Evolutionary conservation across 1,140 invertebrate genomes (phyloP).

Genomic region (Sitophilus oryzae): DNA sequence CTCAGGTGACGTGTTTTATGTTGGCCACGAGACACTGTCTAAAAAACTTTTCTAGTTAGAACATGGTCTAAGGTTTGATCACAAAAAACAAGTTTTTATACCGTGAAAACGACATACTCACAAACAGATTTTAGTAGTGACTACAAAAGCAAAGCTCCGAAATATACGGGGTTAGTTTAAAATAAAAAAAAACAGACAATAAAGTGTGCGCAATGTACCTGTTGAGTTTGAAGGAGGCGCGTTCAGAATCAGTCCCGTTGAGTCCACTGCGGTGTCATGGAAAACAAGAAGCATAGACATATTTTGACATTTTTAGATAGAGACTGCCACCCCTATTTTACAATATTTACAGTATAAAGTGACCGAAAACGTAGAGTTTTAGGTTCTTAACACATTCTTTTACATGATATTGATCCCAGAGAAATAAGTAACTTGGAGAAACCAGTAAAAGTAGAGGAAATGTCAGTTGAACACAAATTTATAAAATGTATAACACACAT

Average conservation of each 20-base stretch:
- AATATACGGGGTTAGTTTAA: constrained; percentile 13
- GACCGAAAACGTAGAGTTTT: not conserved
- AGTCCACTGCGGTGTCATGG: constrained; percentile 37
- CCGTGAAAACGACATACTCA: too few species aligned
- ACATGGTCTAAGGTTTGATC: too few species aligned
- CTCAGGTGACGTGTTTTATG: too few species aligned
- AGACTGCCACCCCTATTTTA: constrained; percentile 31
- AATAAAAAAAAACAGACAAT: constrained; percentile 7
- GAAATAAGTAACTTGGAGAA: too few species aligned
- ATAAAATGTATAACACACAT: not conserved
- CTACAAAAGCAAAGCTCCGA: too few species aligned
- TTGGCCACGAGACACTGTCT: too few species aligned
- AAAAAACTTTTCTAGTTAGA: too few species aligned
- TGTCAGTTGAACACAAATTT: not conserved
- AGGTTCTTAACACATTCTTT: not conserved
- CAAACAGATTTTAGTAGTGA: too few species aligned
- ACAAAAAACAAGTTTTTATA: too few species aligned
- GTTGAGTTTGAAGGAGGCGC: constrained; percentile 38
- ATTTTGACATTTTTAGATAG: constrained; percentile 21
- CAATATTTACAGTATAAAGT: constrained; percentile 24
- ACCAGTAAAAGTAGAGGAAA: too few species aligned
- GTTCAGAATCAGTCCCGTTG: constrained; percentile 30
- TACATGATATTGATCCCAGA: too few species aligned
- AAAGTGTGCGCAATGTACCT: constrained; percentile 31
- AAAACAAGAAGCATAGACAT: constrained; percentile 38